Conservation (phyloP, 2,888 invertebrate species). For the Temnothorax unifasciatus region DNA sequence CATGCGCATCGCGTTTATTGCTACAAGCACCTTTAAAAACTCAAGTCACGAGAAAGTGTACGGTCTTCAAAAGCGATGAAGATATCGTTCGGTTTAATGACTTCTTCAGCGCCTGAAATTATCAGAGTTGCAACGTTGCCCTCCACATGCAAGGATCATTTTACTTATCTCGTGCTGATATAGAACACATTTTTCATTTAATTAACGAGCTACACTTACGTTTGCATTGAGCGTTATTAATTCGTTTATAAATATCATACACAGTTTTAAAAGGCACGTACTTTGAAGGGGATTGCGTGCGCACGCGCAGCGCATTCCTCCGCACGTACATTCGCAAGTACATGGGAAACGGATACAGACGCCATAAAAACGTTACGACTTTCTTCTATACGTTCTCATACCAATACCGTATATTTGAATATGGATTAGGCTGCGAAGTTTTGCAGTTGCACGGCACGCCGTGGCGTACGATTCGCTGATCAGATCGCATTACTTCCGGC, state of each 20-base stretch:
- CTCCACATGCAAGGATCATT: not conserved
- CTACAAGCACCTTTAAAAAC: not conserved
- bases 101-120: slow-evolving; percentile 25
- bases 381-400: slow-evolving; percentile 32
- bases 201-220: not conserved
- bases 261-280: not conserved
- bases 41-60: slow-evolving; percentile 43
- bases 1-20: slow-evolving; percentile 42
- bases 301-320: not conserved
- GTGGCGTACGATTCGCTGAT: slow-evolving; percentile 30
- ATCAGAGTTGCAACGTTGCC: slow-evolving; percentile 22
- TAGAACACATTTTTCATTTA: not conserved
- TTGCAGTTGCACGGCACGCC: slow-evolving; percentile 3
- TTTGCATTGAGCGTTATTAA: not conserved
- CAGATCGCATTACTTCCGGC: slow-evolving; percentile 46
- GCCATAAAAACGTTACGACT: slow-evolving; percentile 62
- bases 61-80: slow-evolving; percentile 39
- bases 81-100: slow-evolving; percentile 49
- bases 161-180: slow-evolving; percentile 10
- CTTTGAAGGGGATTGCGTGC: too few relatives aligned
- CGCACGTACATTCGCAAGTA: not conserved
- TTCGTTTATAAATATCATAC: slow-evolving; percentile 1
- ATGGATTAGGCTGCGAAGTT: slow-evolving; percentile 27
- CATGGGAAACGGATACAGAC: slow-evolving; percentile 54
- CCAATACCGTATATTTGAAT: slow-evolving; percentile 44